Evolutionary conservation across 1,140 invertebrate species (phyloP).

Genomic region (Acromyrmex charruanus): DNA sequence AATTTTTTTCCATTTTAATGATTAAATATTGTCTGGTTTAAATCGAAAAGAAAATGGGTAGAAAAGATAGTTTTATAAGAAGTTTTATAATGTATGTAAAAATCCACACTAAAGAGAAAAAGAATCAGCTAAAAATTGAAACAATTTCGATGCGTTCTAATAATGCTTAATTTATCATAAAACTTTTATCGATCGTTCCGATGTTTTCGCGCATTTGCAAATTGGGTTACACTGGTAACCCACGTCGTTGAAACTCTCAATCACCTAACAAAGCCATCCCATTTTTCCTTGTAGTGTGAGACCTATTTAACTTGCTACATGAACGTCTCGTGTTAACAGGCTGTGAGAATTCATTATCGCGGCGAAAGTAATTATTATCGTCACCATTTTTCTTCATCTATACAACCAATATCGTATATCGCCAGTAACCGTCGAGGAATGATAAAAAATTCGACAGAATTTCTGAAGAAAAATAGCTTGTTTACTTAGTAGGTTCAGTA

Average conservation of each 20-base stretch:
- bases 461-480: constrained; percentile 54
- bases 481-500: constrained; percentile 46
- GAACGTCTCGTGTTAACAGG: neutral
- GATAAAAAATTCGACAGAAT: neutral
- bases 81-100: neutral
- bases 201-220: constrained; percentile 36
- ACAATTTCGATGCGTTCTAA: neutral
- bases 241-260: constrained; percentile 3
- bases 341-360: constrained; percentile 31
- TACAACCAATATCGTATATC: neutral
- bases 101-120: neutral
- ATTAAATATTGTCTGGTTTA: neutral
- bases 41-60: neutral
- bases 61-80: neutral
- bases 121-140: constrained; percentile 8
- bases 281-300: neutral
- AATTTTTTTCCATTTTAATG: neutral
- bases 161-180: constrained; percentile 22
- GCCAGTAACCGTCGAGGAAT: neutral
- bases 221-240: constrained; percentile 12
- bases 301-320: constrained; percentile 8
- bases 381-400: neutral
- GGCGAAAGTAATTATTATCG: constrained; percentile 13
- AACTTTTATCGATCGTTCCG: constrained; percentile 17
- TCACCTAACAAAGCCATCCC: neutral